A percentile compares a stretch with the other conserved stretches of the same genome.
phyloP scores from a whole-genome alignment of 2,113 vertebrate species.

The Chaetops frenatus region DNA sequence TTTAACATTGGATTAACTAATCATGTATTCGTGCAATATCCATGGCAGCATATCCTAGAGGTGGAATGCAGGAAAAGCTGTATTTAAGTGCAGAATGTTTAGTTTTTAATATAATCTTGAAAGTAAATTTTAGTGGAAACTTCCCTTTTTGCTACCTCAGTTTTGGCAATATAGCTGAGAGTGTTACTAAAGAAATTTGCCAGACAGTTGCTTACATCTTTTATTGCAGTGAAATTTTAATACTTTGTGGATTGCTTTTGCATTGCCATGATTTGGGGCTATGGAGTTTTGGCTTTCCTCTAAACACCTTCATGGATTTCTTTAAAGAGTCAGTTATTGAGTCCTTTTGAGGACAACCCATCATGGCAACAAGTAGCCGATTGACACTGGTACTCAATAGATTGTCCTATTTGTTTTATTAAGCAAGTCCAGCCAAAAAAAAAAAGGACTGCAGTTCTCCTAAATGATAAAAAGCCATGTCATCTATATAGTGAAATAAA shows the following conservation, averaged over 20 bases:
- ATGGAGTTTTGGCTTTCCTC: not conserved
- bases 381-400: not conserved
- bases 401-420: slow-evolving; percentile 9
- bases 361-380: not conserved
- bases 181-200: not conserved
- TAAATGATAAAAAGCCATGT: not conserved
- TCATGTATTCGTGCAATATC: not conserved
- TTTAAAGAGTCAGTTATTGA: not conserved
- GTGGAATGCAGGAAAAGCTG: not conserved
- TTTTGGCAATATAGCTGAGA: not conserved
- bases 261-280: not conserved
- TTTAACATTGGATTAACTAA: not conserved
- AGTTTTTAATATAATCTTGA: not conserved
- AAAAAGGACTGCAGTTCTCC: not conserved
- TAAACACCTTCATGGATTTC: not conserved
- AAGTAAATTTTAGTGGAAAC: not conserved
- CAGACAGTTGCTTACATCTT: not conserved
- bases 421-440: not conserved
- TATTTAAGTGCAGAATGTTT: not conserved
- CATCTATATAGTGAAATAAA: not conserved
- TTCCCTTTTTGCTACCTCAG: not conserved
- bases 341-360: not conserved
- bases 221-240: not conserved
- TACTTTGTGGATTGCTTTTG: not conserved
- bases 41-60: not conserved